A percentile compares a stretch with the other conserved stretches of the same genome.
These are phyloP conservation scores for Dioctria rufipes DNA, from an alignment of 2,888 invertebrate genomes.

Conservation along the genomic window DNA sequence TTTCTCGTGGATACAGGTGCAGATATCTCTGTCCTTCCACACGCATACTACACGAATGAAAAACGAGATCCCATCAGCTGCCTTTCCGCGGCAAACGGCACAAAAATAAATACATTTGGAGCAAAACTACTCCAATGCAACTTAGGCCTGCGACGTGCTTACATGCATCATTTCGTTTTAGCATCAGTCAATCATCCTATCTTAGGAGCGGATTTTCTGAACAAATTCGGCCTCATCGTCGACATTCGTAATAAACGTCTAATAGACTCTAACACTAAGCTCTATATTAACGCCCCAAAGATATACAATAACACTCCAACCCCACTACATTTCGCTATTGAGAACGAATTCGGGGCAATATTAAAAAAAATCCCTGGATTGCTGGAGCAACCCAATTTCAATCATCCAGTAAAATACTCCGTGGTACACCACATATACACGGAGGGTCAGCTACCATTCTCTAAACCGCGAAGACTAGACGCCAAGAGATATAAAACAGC, in stretches of 20 bases:
- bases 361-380: background rate
- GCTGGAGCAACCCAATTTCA: slow-evolving; percentile 9
- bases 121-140: background rate
- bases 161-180: too few species aligned
- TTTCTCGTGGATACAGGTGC: too few species aligned
- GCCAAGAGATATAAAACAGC: slow-evolving; percentile 50
- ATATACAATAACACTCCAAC: background rate
- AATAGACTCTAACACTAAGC: background rate
- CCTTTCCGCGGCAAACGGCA: too few species aligned
- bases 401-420: slow-evolving; percentile 33
- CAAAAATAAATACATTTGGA: background rate
- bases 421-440: too few species aligned
- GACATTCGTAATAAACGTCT: background rate
- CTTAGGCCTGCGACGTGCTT: too few species aligned
- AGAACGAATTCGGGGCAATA: background rate
- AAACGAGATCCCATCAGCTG: background rate
- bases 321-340: background rate
- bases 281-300: background rate
- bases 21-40: too few species aligned
- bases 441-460: too few species aligned
- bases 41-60: background rate
- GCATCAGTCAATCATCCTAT: too few species aligned
- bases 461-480: slow-evolving; percentile 44
- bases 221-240: background rate
- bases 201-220: too few species aligned